Conservation (phyloP, 2,113 vertebrate species). For the Brachirus orientalis region DNA sequence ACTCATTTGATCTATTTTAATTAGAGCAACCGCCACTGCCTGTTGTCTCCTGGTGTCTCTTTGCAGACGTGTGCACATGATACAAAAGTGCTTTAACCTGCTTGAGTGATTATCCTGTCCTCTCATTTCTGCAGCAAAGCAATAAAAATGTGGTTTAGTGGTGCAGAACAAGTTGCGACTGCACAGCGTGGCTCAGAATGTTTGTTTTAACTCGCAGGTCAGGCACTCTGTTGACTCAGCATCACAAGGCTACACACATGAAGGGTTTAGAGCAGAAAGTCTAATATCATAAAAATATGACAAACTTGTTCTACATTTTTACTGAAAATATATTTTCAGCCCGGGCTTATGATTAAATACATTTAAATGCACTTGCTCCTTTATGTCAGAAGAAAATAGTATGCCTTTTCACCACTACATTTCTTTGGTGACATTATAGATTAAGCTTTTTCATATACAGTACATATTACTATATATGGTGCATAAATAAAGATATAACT, state of each 20-base stretch:
- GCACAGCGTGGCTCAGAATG: not conserved
- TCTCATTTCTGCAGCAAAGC: not conserved
- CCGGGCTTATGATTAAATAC: no score
- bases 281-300: not conserved
- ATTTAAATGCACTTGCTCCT: no score
- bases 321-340: no score
- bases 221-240: not conserved
- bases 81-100: not conserved
- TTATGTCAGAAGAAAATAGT: no score
- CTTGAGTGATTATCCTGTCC: no score
- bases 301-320: not conserved
- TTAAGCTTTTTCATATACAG: no score
- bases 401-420: no score
- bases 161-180: not conserved
- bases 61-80: not conserved
- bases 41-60: not conserved
- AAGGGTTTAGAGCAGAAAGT: not conserved
- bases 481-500: no score
- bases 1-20: not conserved
- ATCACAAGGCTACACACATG: not conserved
- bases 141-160: not conserved
- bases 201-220: not conserved
- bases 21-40: not conserved
- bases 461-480: no score
- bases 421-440: no score